A percentile compares a stretch with the other conserved stretches of the same genome.
phyloP scores from a whole-genome alignment of 2,113 vertebrate genomes.

The Beaufortia kweichowensis region DNA sequence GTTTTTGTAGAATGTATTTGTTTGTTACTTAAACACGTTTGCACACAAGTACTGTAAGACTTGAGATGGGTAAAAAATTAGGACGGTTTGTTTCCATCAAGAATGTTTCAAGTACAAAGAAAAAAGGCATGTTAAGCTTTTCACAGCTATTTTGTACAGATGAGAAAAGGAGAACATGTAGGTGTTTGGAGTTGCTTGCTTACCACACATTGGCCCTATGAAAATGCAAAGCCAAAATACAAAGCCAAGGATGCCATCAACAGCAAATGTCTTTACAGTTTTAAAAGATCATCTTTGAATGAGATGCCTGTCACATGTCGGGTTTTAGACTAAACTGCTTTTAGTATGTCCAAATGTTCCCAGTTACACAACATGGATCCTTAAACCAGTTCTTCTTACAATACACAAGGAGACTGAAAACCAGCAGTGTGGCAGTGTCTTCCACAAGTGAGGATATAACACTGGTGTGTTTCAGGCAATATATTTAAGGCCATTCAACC shows the following conservation, averaged over 20 bases:
- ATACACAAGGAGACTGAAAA: conserved; percentile 8
- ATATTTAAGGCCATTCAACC: conserved; percentile 40
- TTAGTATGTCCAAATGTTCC: conserved; percentile 25
- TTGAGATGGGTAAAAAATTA: conserved; percentile 58
- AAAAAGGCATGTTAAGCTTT: neutral
- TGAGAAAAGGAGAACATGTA: conserved; percentile 34
- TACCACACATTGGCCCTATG: conserved; percentile 5
- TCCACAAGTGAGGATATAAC: conserved; percentile 19
- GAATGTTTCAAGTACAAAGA: neutral
- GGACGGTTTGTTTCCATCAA: conserved; percentile 48
- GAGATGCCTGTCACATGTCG: conserved; percentile 10
- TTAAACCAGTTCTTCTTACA: neutral
- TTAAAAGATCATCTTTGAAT: conserved; percentile 13
- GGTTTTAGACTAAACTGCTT: neutral
- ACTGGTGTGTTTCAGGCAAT: conserved; percentile 29
- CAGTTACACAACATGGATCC: neutral
- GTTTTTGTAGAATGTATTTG: conserved; percentile 54
- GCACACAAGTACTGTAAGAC: conserved; percentile 66
- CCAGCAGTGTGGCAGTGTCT: conserved; percentile 23
- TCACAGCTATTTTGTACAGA: conserved; percentile 24
- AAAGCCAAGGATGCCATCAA: conserved; percentile 62
- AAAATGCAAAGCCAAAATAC: conserved; percentile 49
- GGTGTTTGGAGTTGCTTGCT: conserved; percentile 5
- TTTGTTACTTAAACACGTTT: conserved; percentile 58
- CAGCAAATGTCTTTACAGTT: conserved; percentile 45